Conservation (phyloP, 2,888 invertebrate genomes). For the Drosophila vallismaia region DNA sequence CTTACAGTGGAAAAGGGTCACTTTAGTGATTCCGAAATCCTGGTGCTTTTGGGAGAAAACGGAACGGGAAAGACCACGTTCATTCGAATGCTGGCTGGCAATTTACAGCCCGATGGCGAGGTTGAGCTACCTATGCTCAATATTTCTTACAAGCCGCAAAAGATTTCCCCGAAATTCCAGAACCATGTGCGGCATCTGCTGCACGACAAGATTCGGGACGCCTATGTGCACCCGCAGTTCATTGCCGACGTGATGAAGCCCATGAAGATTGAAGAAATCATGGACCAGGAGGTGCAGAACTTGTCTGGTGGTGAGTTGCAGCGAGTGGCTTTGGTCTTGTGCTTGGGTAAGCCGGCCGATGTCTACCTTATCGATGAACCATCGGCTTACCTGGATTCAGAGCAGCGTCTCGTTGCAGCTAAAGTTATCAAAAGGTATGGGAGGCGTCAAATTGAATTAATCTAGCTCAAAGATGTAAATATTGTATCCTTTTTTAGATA, state of each 20-base stretch:
- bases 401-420: slow-evolving; percentile 99
- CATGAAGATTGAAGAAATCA: slow-evolving; percentile 97
- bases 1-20: slow-evolving; percentile 94
- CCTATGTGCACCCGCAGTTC: slow-evolving; percentile 98
- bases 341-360: slow-evolving; percentile 99
- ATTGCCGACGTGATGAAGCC: slow-evolving; percentile 99
- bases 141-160: slow-evolving; percentile 99
- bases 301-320: slow-evolving; percentile 99
- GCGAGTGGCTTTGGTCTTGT: slow-evolving; percentile 97
- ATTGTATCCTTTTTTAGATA: slow-evolving; percentile 86
- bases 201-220: slow-evolving; percentile 98
- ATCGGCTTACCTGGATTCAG: slow-evolving; percentile 99
- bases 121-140: slow-evolving; percentile 92
- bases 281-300: slow-evolving; percentile 99
- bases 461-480: background rate
- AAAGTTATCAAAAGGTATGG: slow-evolving; percentile 98
- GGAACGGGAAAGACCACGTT: slow-evolving; percentile 99
- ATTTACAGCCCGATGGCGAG: slow-evolving; percentile 93
- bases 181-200: slow-evolving; percentile 96
- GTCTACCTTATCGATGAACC: slow-evolving; percentile 99
- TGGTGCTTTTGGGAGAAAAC: slow-evolving; percentile 98
- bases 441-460: background rate
- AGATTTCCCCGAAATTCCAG: slow-evolving; percentile 98
- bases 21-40: slow-evolving; percentile 99
- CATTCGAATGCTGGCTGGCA: slow-evolving; percentile 98